Evolutionary conservation across 2,113 vertebrate genomes (phyloP).

Genomic region (Pavo muticus): DNA sequence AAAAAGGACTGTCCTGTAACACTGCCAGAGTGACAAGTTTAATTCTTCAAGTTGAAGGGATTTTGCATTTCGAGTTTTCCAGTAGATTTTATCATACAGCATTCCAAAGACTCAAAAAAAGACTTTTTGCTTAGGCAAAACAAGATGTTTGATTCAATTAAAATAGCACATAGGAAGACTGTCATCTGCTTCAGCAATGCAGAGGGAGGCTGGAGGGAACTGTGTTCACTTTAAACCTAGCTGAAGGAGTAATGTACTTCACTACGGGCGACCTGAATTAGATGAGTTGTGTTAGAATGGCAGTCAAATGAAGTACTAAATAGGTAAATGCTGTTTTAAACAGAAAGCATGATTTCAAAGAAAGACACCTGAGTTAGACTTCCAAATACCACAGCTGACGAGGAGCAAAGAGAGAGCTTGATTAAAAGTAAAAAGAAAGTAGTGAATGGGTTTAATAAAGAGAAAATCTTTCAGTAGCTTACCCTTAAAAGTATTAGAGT

Average conservation of each 20-base stretch:
- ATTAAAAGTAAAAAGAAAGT: not conserved
- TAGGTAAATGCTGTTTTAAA: not conserved
- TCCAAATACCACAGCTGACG: not conserved
- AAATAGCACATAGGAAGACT: not conserved
- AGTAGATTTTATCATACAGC: not conserved
- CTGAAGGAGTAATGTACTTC: not conserved
- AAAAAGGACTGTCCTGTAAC: not conserved
- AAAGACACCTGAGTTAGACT: not conserved
- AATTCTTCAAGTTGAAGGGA: not conserved
- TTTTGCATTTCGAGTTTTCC: not conserved
- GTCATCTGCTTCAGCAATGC: not conserved
- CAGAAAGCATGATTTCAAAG: not conserved
- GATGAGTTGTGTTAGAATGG: not conserved
- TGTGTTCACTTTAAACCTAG: not conserved
- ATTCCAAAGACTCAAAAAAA: not conserved
- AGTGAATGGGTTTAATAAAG: not conserved
- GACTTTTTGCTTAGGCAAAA: not conserved
- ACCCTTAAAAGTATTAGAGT: not conserved
- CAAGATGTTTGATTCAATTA: not conserved
- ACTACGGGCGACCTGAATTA: not conserved
- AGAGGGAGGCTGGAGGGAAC: not conserved
- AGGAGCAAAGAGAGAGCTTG: not conserved
- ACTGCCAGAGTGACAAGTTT: not conserved
- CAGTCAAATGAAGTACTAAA: not conserved
- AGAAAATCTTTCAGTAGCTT: not conserved